These are phyloP conservation scores for Parelbella ahira DNA, from an alignment of 2,888 invertebrate genomes.

Conservation along the genomic window DNA sequence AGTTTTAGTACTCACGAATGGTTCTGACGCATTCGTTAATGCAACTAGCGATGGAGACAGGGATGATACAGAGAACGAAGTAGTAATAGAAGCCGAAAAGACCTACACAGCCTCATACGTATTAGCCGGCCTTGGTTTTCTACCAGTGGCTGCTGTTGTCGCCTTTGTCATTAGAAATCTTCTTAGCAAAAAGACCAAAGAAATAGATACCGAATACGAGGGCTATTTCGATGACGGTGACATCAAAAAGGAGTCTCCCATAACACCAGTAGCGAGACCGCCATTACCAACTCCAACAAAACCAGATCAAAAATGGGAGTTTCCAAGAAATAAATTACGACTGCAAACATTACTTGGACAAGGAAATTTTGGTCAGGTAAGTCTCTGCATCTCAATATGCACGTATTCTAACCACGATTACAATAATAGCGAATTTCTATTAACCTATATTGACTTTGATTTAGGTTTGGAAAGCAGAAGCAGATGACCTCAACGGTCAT, in stretches of 20 bases:
- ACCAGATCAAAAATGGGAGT: conserved; percentile 85
- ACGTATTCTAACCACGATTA: too few species aligned
- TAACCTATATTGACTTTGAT: too few species aligned
- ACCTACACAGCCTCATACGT: conserved; percentile 82
- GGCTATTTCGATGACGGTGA: conserved; percentile 82
- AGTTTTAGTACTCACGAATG: conserved; percentile 40
- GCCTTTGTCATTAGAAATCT: conserved; percentile 78
- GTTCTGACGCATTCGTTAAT: conserved; percentile 37
- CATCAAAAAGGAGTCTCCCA: conserved; percentile 72
- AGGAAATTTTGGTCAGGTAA: conserved; percentile 91
- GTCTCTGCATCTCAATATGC: too few species aligned
- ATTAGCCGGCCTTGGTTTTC: conserved; percentile 80
- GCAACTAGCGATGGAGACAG: conserved; percentile 41
- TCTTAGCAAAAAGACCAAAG: conserved; percentile 77
- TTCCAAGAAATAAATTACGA: conserved; percentile 87
- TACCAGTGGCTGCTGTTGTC: conserved; percentile 80
- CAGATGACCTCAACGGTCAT: conserved; percentile 88
- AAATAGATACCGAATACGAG: conserved; percentile 80
- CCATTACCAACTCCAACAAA: conserved; percentile 75
- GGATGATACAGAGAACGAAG: conserved; percentile 61
- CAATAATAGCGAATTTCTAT: too few species aligned
- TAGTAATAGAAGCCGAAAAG: conserved; percentile 79
- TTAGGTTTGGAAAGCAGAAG: conserved; percentile 92
- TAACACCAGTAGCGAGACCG: conserved; percentile 79
- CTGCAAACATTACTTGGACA: conserved; percentile 90